Evolutionary conservation across 2,888 invertebrate genomes (phyloP), one percentile per base, ranked within the genome.

Genomic region (Meghimatium bilineatum): DNA sequence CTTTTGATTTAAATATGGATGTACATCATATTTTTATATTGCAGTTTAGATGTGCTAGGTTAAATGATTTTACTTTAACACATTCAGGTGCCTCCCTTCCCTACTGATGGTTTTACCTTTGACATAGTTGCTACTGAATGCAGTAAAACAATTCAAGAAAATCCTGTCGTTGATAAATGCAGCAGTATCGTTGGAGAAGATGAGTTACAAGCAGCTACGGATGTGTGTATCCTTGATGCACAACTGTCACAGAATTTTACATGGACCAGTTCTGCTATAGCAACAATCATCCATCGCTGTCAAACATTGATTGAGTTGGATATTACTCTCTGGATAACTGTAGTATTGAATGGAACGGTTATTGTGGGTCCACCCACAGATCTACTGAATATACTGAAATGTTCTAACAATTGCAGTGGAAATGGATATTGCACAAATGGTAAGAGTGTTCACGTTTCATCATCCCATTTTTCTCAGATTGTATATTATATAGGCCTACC

Each of bases 221-320:
- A 86, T 29, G 85, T 82, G 63, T 91, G 91, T 82, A 85, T 89
- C 0, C 87, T 88, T 78, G 92, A 92, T 85, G 86, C 90, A 10
- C 83, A 88, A 88, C 90, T 91, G 80, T 72, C 44, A n/a, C 23
- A 80, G 71, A 72, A 74, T 52, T 36, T 85, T 20, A 82, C 76
- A 14, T 90, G 88, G 88, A 80, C 86, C 10, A 49, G 52, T 60
- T 86, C 88, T 29, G 87, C 90, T n/a, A 52, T 88, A 36, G 80
- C 76, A 17, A 83, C 86, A 32, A 26, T 90, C 20, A 85, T 86
- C 44, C 85, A 87, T 44, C 75, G 79, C 44, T 90, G 90, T 82
- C 52, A 84, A 44, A 85, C 83, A 5, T 76, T 83, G 1, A 80
- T 88, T 32, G 87, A 88, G 72, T 52, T 80, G 10, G 85, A 88